phyloP scores from a whole-genome alignment of 2,888 invertebrate species.

The Mimachlamys varia region DNA sequence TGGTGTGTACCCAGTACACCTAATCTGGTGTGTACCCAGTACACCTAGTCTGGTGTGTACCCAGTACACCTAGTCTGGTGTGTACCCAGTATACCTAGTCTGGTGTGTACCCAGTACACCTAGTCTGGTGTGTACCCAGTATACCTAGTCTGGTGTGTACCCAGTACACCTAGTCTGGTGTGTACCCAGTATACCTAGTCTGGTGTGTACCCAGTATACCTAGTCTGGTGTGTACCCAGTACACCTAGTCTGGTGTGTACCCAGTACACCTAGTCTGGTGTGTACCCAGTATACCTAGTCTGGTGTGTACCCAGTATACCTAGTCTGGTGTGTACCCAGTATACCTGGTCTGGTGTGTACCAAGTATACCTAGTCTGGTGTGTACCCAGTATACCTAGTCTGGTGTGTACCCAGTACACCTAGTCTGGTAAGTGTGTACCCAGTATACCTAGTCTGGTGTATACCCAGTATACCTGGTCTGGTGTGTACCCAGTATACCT shows the following conservation, averaged over 20 bases:
- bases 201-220: no score
- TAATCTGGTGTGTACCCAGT: neutral
- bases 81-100: neutral
- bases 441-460: neutral
- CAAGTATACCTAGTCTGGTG: neutral
- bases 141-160: neutral
- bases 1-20: neutral
- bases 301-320: neutral
- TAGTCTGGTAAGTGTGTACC: neutral
- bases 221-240: slow-evolving; percentile 24
- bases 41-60: neutral
- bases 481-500: neutral
- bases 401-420: neutral
- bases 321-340: neutral
- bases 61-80: neutral
- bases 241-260: slow-evolving; percentile 2
- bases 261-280: slow-evolving; percentile 14
- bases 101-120: neutral
- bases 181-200: no score
- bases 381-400: neutral
- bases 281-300: neutral
- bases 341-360: neutral
- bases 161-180: no score
- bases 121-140: neutral
- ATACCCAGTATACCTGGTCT: neutral